Evolutionary conservation across 2,113 vertebrate genomes (phyloP).

Genomic region (Craseonycteris thonglongyai): DNA sequence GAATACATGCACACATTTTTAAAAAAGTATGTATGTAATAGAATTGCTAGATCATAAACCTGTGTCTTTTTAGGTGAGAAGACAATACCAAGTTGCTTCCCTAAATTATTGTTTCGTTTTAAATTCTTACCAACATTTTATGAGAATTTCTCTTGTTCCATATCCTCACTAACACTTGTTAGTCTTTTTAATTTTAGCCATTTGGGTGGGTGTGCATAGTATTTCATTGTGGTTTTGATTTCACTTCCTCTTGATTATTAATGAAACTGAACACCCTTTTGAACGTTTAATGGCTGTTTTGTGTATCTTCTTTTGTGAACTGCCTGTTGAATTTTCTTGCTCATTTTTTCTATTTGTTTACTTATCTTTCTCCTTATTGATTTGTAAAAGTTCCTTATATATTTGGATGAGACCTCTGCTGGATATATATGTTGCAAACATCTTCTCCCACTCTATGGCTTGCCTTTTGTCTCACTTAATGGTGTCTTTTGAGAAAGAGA

Average conservation of each 20-base stretch:
- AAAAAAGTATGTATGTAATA: background rate
- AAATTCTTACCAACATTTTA: background rate
- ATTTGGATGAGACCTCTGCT: background rate
- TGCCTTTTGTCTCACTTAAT: conserved; percentile 2
- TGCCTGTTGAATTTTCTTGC: background rate
- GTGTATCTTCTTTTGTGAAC: background rate
- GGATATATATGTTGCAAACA: background rate
- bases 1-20: background rate
- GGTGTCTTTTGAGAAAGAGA: background rate
- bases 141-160: background rate
- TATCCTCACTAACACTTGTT: background rate
- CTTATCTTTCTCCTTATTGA: background rate
- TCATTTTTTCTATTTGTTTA: conserved; percentile 11
- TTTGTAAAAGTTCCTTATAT: conserved; percentile 16
- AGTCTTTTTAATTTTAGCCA: background rate
- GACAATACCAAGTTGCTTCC: background rate
- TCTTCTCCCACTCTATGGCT: background rate
- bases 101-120: background rate
- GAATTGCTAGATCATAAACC: background rate
- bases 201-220: conserved; percentile 4
- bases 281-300: background rate
- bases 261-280: background rate
- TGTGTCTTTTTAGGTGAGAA: background rate
- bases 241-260: conserved; percentile 39
- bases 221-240: conserved; percentile 21